A percentile compares a stretch with the other conserved stretches of the same genome.
These are phyloP conservation scores for Copidosoma aretas DNA, from an alignment of 2,888 invertebrate species.

Conservation along the genomic window DNA sequence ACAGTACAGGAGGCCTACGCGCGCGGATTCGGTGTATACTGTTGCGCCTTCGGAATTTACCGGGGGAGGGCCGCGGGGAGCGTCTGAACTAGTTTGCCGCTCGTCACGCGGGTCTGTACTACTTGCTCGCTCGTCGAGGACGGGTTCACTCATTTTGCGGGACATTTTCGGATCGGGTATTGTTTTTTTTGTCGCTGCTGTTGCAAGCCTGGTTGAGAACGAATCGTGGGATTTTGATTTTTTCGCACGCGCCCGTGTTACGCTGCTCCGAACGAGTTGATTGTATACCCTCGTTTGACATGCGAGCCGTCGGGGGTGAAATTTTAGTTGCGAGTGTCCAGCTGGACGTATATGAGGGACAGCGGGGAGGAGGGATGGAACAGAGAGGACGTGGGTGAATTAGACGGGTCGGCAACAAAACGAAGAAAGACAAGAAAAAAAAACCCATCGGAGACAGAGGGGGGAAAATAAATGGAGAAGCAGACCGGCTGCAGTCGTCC, in stretches of 20 bases:
- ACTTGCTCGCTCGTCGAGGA: too few relatives aligned
- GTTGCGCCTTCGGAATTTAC: background rate
- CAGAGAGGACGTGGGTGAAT: background rate
- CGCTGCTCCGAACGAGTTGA: too few relatives aligned
- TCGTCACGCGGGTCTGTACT: background rate
- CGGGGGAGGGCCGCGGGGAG: background rate
- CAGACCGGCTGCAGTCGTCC: background rate
- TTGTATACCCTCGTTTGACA: too few relatives aligned
- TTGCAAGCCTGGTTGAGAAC: too few relatives aligned
- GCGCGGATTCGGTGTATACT: background rate
- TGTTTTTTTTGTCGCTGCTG: too few relatives aligned
- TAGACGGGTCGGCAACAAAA: background rate
- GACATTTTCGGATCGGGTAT: too few relatives aligned
- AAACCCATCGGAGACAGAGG: background rate
- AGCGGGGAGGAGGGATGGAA: background rate
- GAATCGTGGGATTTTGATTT: too few relatives aligned
- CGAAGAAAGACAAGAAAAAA: background rate
- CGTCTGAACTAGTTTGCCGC: background rate
- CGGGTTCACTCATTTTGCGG: too few relatives aligned
- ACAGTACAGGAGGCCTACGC: background rate
- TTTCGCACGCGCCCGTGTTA: too few relatives aligned
- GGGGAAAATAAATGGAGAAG: conserved; percentile 3
- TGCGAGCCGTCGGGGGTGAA: too few relatives aligned
- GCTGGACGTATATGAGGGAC: too few relatives aligned
- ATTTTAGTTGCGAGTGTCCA: too few relatives aligned